Percentiles rank a stretch among this genome's conserved stretches.
Evolutionary conservation across 2,797 vertebrate species (phyloP).

Genomic region (Syngnathus acus): DNA sequence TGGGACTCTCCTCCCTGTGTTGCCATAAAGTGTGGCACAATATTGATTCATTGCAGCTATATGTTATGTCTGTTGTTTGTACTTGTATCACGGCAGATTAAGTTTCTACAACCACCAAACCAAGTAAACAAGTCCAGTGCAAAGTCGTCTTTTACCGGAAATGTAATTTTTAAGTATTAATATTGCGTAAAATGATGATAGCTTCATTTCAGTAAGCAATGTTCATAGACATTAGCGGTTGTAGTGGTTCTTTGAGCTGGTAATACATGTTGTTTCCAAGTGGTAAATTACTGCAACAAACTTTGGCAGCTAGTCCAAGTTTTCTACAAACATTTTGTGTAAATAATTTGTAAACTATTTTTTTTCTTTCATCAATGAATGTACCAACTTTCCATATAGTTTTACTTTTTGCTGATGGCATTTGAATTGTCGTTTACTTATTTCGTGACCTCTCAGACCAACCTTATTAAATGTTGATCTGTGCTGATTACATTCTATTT

Average conservation of each 20-base stretch:
- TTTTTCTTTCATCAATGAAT: slow-evolving; percentile 16
- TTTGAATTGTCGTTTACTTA: slow-evolving; percentile 13
- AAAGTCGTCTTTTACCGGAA: not conserved
- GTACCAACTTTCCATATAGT: slow-evolving; percentile 7
- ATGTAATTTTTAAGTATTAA: not conserved
- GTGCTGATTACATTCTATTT: not conserved
- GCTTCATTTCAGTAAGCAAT: not conserved
- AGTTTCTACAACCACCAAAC: not conserved
- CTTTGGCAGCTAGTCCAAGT: not conserved
- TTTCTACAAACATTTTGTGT: not conserved
- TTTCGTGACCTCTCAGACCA: slow-evolving; percentile 13
- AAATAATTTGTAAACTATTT: not conserved
- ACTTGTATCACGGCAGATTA: not conserved
- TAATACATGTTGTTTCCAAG: not conserved
- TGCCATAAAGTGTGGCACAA: not conserved
- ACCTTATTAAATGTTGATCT: not conserved
- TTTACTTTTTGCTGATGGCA: not conserved
- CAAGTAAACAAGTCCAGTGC: not conserved
- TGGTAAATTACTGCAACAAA: not conserved
- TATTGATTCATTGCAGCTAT: not conserved
- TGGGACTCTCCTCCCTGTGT: not conserved
- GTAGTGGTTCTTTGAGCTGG: not conserved
- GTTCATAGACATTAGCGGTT: not conserved
- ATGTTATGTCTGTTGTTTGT: not conserved
- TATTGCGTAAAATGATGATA: not conserved